These are phyloP conservation scores for Drosophila mauritiana DNA, from an alignment of 1,140 invertebrate genomes.

Conservation along the genomic window DNA sequence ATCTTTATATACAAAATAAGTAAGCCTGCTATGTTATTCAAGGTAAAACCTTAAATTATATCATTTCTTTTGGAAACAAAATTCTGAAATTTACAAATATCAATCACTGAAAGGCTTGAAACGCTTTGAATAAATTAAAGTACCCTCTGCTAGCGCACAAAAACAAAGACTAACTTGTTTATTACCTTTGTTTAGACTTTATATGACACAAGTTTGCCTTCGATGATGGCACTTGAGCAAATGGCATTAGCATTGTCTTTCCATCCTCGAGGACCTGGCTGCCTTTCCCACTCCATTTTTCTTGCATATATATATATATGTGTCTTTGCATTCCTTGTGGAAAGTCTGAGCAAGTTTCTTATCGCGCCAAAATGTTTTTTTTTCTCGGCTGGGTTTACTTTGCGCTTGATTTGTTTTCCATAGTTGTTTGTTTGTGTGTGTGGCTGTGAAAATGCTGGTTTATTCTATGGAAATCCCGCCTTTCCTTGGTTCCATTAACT, in stretches of 20 bases:
- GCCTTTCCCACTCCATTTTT: constrained; percentile 8
- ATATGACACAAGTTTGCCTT: constrained; percentile 56
- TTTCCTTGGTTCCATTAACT: constrained; percentile 36
- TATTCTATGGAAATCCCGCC: constrained; percentile 30
- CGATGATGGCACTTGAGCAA: constrained; percentile 71
- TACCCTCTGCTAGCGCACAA: constrained; percentile 6
- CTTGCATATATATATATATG: background rate
- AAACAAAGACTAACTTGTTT: constrained; percentile 64
- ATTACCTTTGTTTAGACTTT: constrained; percentile 79
- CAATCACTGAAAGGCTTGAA: background rate
- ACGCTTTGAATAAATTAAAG: background rate
- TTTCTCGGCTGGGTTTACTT: constrained; percentile 45
- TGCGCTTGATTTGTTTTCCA: constrained; percentile 63
- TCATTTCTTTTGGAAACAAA: no score
- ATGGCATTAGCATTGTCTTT: constrained; percentile 74
- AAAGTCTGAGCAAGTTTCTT: constrained; percentile 58
- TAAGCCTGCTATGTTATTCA: no score
- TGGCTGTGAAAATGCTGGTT: constrained; percentile 24
- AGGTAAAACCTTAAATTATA: no score
- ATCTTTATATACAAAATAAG: no score
- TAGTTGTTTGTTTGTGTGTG: constrained; percentile 18
- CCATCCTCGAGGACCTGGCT: constrained; percentile 4
- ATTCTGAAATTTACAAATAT: background rate
- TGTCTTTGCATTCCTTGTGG: background rate
- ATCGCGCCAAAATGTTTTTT: constrained; percentile 56